Conservation (phyloP, 2,113 vertebrate species). For the Corydoras maculifer region DNA sequence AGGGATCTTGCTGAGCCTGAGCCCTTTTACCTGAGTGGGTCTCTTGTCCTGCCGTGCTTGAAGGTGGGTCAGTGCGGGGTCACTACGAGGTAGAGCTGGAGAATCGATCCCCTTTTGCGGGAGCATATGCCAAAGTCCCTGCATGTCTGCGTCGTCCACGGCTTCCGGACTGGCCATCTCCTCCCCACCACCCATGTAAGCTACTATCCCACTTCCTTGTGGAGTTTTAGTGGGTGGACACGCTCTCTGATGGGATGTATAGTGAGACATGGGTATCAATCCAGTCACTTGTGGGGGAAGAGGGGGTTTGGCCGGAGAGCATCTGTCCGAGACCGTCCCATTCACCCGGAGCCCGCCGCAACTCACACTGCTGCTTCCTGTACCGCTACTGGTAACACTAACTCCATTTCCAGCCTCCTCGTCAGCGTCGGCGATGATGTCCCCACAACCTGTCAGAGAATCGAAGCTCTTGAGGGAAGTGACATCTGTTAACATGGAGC, state of each 20-base stretch:
- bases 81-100: conserved; percentile 51
- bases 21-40: conserved; percentile 57
- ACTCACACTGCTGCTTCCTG: conserved; percentile 68
- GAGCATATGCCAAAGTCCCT: conserved; percentile 94
- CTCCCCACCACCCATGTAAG: conserved; percentile 95
- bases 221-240: conserved; percentile 65
- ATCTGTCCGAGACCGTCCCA: conserved; percentile 39
- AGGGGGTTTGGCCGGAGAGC: conserved; percentile 54
- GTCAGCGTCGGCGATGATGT: conserved; percentile 95
- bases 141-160: conserved; percentile 85
- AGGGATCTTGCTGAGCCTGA: conserved; percentile 66
- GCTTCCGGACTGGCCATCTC: conserved; percentile 97
- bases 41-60: conserved; percentile 50
- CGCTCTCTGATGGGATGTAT: conserved; percentile 49
- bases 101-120: conserved; percentile 73
- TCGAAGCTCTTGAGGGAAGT: conserved; percentile 99
- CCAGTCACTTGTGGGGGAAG: conserved; percentile 49
- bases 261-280: conserved; percentile 46
- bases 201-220: conserved; percentile 73
- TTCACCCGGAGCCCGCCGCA: conserved; percentile 41
- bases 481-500: conserved; percentile 95
- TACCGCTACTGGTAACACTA: conserved; percentile 84
- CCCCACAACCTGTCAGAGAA: conserved; percentile 97
- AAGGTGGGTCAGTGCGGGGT: conserved; percentile 33
- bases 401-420: conserved; percentile 74